phyloP scores from a whole-genome alignment of 2,113 vertebrate species.

The Butorides virescens region DNA sequence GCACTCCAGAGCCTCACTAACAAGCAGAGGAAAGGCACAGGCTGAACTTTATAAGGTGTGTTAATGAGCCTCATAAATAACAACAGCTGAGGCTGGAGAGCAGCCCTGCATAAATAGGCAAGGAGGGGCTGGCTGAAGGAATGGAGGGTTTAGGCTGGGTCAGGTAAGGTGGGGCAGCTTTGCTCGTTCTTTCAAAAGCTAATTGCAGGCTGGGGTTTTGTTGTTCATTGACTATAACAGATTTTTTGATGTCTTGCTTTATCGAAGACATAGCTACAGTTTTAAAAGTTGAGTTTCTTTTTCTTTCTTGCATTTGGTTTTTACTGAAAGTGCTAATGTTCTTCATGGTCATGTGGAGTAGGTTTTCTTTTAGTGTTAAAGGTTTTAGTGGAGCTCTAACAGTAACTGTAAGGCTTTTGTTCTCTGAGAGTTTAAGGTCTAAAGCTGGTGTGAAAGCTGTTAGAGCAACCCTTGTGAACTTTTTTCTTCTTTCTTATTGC shows the following conservation, averaged over 20 bases:
- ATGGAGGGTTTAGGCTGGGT: accelerated
- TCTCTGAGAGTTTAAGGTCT: not conserved
- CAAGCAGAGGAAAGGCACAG: not conserved
- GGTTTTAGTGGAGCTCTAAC: accelerated
- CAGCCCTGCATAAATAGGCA: accelerated
- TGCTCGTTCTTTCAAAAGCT: accelerated
- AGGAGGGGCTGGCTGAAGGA: accelerated
- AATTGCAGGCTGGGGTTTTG: accelerated
- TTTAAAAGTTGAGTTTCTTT: not conserved
- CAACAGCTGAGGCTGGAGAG: not conserved
- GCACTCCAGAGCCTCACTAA: not conserved
- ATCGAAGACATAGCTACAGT: accelerated
- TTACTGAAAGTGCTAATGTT: accelerated
- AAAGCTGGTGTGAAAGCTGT: not conserved
- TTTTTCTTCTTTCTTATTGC: not conserved
- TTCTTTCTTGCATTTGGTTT: not conserved
- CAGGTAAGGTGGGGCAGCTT: accelerated
- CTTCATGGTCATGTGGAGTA: accelerated
- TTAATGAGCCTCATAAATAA: conserved; percentile 34
- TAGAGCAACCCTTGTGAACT: not conserved
- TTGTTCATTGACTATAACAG: accelerated
- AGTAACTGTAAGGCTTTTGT: not conserved
- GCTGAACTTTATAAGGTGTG: not conserved
- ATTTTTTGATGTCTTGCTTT: not conserved
- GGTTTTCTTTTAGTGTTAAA: not conserved